Evolutionary conservation across 2,888 invertebrate genomes (phyloP).

Genomic region (Amphiduros pacificus): DNA sequence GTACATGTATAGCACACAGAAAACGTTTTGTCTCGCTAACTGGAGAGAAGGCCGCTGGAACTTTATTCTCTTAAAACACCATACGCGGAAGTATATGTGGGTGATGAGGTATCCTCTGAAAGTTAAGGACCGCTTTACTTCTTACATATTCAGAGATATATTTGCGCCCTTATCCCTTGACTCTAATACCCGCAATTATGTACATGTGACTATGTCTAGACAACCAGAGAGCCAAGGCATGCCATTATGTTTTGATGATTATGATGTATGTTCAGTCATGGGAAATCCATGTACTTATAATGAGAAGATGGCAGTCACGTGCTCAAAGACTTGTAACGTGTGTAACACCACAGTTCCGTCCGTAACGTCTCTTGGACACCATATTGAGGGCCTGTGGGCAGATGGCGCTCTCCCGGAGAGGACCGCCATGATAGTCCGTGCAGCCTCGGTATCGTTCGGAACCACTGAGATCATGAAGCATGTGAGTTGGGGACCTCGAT

Average conservation of each 20-base stretch:
- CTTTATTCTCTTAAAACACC: slow-evolving; percentile 24
- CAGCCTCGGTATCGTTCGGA: background rate
- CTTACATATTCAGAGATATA: slow-evolving; percentile 27
- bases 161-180: slow-evolving; percentile 14
- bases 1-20: slow-evolving; percentile 27
- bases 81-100: slow-evolving; percentile 24
- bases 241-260: slow-evolving; percentile 30
- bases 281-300: slow-evolving; percentile 21
- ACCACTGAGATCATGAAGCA: background rate
- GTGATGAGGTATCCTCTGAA: slow-evolving; percentile 24
- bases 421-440: slow-evolving; percentile 13
- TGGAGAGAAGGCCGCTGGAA: slow-evolving; percentile 24
- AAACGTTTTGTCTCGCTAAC: slow-evolving; percentile 25
- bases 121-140: slow-evolving; percentile 17
- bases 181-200: slow-evolving; percentile 12
- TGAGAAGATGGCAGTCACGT: slow-evolving; percentile 23
- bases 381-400: slow-evolving; percentile 25
- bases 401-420: slow-evolving; percentile 10
- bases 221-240: slow-evolving; percentile 19
- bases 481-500: background rate
- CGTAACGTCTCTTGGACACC: slow-evolving; percentile 21
- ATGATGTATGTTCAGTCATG: slow-evolving; percentile 24
- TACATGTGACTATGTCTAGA: slow-evolving; percentile 23
- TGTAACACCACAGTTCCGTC: slow-evolving; percentile 30
- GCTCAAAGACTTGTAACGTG: slow-evolving; percentile 28